Conservation (phyloP, 2,797 vertebrate species). For the Melanogrammus aeglefinus region DNA sequence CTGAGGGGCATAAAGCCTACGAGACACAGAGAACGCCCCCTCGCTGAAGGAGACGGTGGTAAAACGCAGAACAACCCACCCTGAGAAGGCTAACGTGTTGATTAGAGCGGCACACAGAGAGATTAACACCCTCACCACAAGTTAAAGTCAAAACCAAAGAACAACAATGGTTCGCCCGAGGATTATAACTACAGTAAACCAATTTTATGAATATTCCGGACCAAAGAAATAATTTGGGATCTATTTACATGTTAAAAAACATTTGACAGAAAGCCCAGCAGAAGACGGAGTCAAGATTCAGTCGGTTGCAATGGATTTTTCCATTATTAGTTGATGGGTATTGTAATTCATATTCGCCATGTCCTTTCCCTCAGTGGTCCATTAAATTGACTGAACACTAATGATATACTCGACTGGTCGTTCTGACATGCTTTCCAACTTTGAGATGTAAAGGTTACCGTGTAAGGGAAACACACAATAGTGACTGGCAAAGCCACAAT, state of each 20-base stretch:
- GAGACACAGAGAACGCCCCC: neutral
- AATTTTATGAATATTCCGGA: too few species aligned
- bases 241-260: too few species aligned
- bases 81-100: neutral
- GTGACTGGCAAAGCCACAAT: neutral
- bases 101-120: neutral
- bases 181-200: too few species aligned
- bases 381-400: neutral
- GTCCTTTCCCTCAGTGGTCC: neutral
- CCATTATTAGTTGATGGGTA: neutral
- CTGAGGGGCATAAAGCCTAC: neutral
- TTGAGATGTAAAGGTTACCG: neutral
- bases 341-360: neutral
- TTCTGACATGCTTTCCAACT: neutral
- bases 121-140: neutral
- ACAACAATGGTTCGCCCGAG: too few species aligned
- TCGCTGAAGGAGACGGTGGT: neutral
- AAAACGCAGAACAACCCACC: too few species aligned
- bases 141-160: too few species aligned
- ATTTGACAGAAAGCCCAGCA: neutral
- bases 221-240: too few species aligned
- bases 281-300: neutral
- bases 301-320: neutral
- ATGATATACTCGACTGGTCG: neutral
- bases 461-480: neutral